A percentile compares a stretch with the other conserved stretches of the same genome.
phyloP scores from a whole-genome alignment of 2,888 invertebrate species.

The Trissolcus japonicus region DNA sequence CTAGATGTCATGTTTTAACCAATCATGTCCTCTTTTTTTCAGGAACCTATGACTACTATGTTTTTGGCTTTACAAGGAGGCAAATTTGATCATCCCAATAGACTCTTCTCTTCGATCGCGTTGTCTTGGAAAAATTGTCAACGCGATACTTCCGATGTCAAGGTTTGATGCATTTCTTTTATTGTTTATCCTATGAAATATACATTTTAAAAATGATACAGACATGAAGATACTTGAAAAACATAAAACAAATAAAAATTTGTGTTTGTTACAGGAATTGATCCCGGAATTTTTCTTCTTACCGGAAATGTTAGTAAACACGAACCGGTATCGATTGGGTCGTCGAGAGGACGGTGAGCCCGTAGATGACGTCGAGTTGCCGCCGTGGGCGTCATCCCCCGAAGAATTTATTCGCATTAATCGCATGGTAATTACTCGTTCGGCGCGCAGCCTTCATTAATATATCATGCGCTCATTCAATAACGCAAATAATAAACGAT shows the following conservation, averaged over 20 bases:
- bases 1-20: not conserved
- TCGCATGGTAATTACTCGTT: slow-evolving; percentile 84
- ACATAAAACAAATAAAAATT: slow-evolving; percentile 36
- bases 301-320: slow-evolving; percentile 98
- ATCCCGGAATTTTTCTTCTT: slow-evolving; percentile 99
- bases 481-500: slow-evolving; percentile 40
- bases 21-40: slow-evolving; percentile 63
- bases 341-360: slow-evolving; percentile 88
- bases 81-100: slow-evolving; percentile 98
- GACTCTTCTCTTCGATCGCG: slow-evolving; percentile 95
- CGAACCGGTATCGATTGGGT: slow-evolving; percentile 90
- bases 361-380: slow-evolving; percentile 92
- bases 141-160: slow-evolving; percentile 98
- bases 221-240: not conserved
- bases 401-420: slow-evolving; percentile 99
- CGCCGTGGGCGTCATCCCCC: slow-evolving; percentile 97
- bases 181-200: not conserved
- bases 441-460: slow-evolving; percentile 23
- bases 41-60: slow-evolving; percentile 99
- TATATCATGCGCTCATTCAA: slow-evolving; percentile 29
- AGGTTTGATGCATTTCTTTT: slow-evolving; percentile 78
- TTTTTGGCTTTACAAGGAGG: slow-evolving; percentile 98
- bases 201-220: too few species aligned
- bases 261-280: slow-evolving; percentile 83
- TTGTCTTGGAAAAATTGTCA: slow-evolving; percentile 99